Evolutionary conservation across 2,797 vertebrate species (phyloP), one percentile per base, ranked within the genome.

Genomic region (Potorous gilbertii): DNA sequence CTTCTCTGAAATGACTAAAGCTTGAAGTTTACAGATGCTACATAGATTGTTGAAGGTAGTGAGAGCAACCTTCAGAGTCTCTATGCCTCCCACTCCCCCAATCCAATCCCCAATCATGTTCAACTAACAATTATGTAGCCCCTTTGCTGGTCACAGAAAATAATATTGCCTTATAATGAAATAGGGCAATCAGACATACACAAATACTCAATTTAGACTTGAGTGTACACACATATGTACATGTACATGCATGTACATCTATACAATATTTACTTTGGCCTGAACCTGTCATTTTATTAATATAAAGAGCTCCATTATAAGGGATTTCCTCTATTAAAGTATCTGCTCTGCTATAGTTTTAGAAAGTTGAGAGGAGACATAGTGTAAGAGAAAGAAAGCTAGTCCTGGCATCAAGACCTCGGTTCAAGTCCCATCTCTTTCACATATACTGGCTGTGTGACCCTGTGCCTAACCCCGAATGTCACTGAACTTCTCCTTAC

Each of bases 11-110:
- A 40, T 46, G 91, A 14, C 56, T 56, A n/a, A 96, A 92, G 90
- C 90, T 31, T 97, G 24, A 87, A n/a, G 95, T 94, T 29, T 90
- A n/a, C 9, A 54, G 12, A 96, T n/a, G 6, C 62, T 55, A 74
- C 55, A 90, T 66, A 94, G 57, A 54, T 94, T 94, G 12, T 34
- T n/a, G 56, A 46, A 40, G 56, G 92, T 52, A 34, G 92, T 92
- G 21, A 9, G 56, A 56, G 54, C 27, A 81, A 2, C 5, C 34
- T 55, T 54, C 89, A 96, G 55, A 62, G 21, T 96, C 54, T 74
- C n/a, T 18, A 2, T 90, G 21, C 94, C 27, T 92, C 57, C 3
- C 94, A 81, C 4, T 50, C 31, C 6, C 81, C 93, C 90, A 40
- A 55, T 9, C 54, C 6, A 52, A 52, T 52, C 50, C 50, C 50